Evolutionary conservation across 2,797 vertebrate genomes (phyloP).

Genomic region (Neomorphus geoffroyi): DNA sequence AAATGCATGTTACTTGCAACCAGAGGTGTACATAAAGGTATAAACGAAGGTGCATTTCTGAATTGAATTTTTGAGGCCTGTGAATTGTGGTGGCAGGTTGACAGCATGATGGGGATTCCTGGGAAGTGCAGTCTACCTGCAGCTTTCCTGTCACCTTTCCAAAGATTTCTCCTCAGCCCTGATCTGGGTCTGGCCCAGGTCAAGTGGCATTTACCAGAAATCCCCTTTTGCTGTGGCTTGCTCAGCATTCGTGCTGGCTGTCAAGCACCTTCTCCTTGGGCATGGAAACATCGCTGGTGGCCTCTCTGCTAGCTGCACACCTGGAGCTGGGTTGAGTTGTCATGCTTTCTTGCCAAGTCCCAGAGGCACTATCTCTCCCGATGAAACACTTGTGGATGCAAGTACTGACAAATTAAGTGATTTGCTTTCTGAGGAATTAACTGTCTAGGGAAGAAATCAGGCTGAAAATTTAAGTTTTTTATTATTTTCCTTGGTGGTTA

Average conservation of each 20-base stretch:
- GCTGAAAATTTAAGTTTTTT: not conserved
- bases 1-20: not conserved
- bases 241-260: not conserved
- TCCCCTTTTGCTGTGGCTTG: not conserved
- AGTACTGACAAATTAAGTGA: not conserved
- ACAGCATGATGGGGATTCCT: fast-evolving
- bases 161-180: not conserved
- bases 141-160: not conserved
- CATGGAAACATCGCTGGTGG: fast-evolving
- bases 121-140: fast-evolving
- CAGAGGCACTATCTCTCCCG: not conserved
- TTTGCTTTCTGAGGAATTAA: not conserved
- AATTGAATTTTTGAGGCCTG: not conserved
- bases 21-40: fast-evolving
- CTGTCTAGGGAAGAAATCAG: not conserved
- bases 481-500: not conserved
- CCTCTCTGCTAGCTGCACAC: not conserved
- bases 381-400: not conserved
- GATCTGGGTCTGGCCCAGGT: fast-evolving
- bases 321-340: not conserved
- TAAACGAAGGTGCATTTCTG: not conserved
- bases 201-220: not conserved
- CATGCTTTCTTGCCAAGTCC: not conserved
- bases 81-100: not conserved
- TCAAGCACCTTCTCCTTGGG: not conserved